Percentiles rank a stretch among this genome's conserved stretches.
phyloP scores from a whole-genome alignment of 2,113 vertebrate species.

The Leuciscus idus region DNA sequence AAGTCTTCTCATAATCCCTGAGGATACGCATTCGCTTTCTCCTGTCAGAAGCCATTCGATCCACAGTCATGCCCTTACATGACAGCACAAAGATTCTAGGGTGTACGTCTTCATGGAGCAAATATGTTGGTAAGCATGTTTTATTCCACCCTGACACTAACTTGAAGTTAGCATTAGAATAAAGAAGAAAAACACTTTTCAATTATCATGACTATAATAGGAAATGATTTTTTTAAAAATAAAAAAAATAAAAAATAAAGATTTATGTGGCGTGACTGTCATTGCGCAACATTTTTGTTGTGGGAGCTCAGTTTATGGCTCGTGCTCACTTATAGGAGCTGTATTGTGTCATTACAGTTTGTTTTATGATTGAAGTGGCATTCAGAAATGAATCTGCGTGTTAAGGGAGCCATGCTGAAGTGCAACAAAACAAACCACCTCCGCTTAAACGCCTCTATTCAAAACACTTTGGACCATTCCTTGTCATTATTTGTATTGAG shows the following conservation, averaged over 20 bases:
- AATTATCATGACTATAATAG: background rate
- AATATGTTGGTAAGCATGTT: background rate
- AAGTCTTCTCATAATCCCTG: slow-evolving; percentile 17
- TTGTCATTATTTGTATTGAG: background rate
- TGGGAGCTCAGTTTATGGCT: slow-evolving; percentile 20
- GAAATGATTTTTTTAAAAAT: too few relatives aligned
- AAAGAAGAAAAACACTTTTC: background rate
- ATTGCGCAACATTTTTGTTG: background rate
- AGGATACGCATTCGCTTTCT: background rate
- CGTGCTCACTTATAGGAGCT: background rate
- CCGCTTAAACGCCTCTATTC: slow-evolving; percentile 13
- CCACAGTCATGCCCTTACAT: slow-evolving; percentile 21
- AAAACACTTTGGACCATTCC: slow-evolving; percentile 20
- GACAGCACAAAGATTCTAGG: background rate
- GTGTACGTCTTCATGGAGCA: background rate
- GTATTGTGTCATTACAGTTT: slow-evolving; percentile 1
- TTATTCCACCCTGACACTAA: background rate
- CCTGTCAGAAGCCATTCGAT: background rate
- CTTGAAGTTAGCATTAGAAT: background rate
- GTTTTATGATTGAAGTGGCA: slow-evolving; percentile 31
- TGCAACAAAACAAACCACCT: slow-evolving; percentile 38
- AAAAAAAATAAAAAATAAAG: background rate
- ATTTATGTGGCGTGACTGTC: background rate
- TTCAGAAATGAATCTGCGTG: slow-evolving; percentile 33
- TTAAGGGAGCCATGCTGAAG: background rate